Evolutionary conservation across 2,888 invertebrate species (phyloP).

Genomic region (Luffia ferchaultella): DNA sequence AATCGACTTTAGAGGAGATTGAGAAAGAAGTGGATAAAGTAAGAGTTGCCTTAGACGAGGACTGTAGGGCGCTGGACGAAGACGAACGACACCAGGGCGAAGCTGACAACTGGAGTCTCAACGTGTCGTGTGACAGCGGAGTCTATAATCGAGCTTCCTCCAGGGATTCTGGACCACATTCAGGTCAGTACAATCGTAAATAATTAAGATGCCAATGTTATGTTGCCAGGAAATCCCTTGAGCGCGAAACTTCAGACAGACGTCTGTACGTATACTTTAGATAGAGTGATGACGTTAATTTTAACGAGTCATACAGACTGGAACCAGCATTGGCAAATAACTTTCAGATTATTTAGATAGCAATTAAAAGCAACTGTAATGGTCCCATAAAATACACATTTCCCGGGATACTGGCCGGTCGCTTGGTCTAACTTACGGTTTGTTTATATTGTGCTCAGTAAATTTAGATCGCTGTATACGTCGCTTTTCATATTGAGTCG

Average conservation of each 20-base stretch:
- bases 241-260: background rate
- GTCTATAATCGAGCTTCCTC: slow-evolving; percentile 68
- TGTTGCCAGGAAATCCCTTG: background rate
- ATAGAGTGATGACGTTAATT: slow-evolving; percentile 41
- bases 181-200: slow-evolving; percentile 45
- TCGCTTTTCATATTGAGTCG: slow-evolving; percentile 50
- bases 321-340: slow-evolving; percentile 2
- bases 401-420: slow-evolving; percentile 32
- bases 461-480: slow-evolving; percentile 53
- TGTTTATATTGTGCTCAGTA: slow-evolving; percentile 60
- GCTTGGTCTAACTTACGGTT: slow-evolving; percentile 40
- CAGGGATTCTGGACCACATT: slow-evolving; percentile 60
- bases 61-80: slow-evolving; percentile 54
- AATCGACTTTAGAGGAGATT: slow-evolving; percentile 54
- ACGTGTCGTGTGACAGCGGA: slow-evolving; percentile 66
- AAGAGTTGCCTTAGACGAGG: slow-evolving; percentile 54
- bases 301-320: slow-evolving; percentile 28
- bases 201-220: no score
- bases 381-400: slow-evolving; percentile 38
- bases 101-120: slow-evolving; percentile 58
- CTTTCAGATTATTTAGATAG: slow-evolving; percentile 6
- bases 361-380: slow-evolving; percentile 30
- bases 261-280: slow-evolving; percentile 16
- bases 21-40: slow-evolving; percentile 60
- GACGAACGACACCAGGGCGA: slow-evolving; percentile 53